Percentiles rank a stretch among this genome's conserved stretches.
phyloP scores from a whole-genome alignment of 2,888 invertebrate genomes.

The Magallana nippona region DNA sequence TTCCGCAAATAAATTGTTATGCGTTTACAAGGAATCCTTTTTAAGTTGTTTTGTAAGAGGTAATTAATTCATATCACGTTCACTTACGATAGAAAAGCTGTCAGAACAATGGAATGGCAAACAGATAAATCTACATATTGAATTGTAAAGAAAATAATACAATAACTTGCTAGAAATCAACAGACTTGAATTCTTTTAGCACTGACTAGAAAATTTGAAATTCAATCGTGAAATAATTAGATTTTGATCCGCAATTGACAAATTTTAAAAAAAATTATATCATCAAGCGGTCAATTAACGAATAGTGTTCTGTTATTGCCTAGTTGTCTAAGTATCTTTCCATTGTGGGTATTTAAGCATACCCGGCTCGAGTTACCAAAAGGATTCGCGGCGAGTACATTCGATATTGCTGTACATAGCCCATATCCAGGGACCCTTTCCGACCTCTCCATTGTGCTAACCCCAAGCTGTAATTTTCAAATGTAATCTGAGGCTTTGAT shows the following conservation, averaged over 20 bases:
- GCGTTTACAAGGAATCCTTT: not conserved
- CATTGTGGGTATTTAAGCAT: constrained; percentile 9
- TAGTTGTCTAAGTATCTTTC: constrained; percentile 25
- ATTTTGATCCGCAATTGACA: constrained; percentile 23
- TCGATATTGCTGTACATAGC: constrained; percentile 28
- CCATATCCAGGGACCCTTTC: constrained; percentile 7
- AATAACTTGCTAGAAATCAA: not conserved
- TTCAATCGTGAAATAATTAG: not conserved
- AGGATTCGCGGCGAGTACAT: constrained; percentile 28
- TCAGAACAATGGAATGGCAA: not conserved
- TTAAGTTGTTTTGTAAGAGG: not conserved
- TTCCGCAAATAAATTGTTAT: not conserved
- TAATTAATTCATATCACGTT: constrained; percentile 21
- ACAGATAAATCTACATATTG: not conserved
- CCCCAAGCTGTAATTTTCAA: constrained; percentile 24
- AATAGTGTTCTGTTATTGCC: not conserved
- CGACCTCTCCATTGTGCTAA: constrained; percentile 19
- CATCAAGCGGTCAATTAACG: constrained; percentile 26
- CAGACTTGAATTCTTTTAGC: not conserved
- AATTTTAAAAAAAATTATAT: constrained; percentile 13
- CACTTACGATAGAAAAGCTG: not conserved
- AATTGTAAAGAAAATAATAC: not conserved
- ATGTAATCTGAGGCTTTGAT: constrained; percentile 15
- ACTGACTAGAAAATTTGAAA: constrained; percentile 10
- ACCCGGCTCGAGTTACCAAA: constrained; percentile 1